Percentiles rank a stretch among this genome's conserved stretches.
phyloP scores from a whole-genome alignment of 2,113 vertebrate species.

The Miniopterus natalensis region DNA sequence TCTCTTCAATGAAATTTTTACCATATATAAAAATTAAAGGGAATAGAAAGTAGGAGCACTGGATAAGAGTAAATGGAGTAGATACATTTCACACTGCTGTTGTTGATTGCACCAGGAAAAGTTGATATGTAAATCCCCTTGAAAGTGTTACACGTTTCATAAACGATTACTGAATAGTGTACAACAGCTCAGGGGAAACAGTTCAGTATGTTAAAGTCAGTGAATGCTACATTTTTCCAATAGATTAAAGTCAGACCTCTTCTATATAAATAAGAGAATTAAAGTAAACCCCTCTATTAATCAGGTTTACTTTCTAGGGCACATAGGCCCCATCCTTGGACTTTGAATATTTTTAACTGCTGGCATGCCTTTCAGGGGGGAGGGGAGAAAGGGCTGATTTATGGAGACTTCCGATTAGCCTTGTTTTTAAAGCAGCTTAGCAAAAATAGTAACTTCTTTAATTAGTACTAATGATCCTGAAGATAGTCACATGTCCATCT shows the following conservation, averaged over 20 bases:
- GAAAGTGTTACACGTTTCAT: constrained; percentile 83
- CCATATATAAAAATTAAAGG: constrained; percentile 99
- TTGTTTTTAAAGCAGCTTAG: constrained; percentile 64
- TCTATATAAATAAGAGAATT: constrained; percentile 74
- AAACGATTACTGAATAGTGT: constrained; percentile 79
- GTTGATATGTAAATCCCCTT: constrained; percentile 89
- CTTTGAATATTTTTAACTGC: constrained; percentile 46
- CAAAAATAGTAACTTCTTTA: constrained; percentile 65
- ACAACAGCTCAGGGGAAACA: constrained; percentile 67
- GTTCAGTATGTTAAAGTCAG: constrained; percentile 78
- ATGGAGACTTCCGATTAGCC: constrained; percentile 24
- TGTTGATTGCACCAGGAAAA: constrained; percentile 87
- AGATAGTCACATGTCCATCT: constrained; percentile 41
- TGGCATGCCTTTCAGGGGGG: constrained; percentile 37
- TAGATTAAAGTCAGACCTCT: constrained; percentile 49
- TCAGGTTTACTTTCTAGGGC: constrained; percentile 30
- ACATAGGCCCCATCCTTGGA: not conserved
- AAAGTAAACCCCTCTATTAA: constrained; percentile 15
- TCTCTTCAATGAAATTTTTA: constrained; percentile 98
- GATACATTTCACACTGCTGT: constrained; percentile 88
- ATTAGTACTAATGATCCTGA: constrained; percentile 62
- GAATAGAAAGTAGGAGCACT: constrained; percentile 88
- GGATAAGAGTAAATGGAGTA: constrained; percentile 91
- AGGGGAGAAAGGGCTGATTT: constrained; percentile 28
- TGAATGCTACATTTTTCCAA: constrained; percentile 64